Base-by-base conservation (phyloP, 37 sponge, comb jelly and placozoan species). In the Corticium candelabrum region DNA sequence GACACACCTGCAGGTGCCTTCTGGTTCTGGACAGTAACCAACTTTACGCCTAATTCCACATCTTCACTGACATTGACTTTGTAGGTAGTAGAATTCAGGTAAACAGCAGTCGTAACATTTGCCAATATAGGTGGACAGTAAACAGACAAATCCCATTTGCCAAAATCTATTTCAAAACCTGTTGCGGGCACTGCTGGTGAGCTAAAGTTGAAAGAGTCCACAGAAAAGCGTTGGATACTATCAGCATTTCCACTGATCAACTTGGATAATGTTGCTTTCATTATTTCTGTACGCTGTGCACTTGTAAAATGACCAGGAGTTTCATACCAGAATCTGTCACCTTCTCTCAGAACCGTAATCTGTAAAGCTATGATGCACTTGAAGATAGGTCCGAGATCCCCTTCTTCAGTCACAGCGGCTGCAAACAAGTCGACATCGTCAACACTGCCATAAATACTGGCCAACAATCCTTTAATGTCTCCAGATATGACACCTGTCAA, bases 61-160 rank as follows among this genome's bases (percentile, higher is more conserved):
- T 21, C 21, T 50, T 50, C 62, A 11, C 11, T 27, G 11, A 50
- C 15, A 21, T 21, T 50, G 62, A 21, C 62, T 11, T 50, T 50
- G 15, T 50, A 27, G 62, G 11, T 50, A 27, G 62, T 50, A 21
- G 15, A 11, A 21, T 50, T 50, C 15, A 50, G 62, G 21, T 27
- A 11, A 50, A 21, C 62, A 50, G 62, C 15, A 11, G 11, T 50
- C 21, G 15, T 50, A 11, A 21, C 15, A 11, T 50, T 21, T 27
- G 62, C 11, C n/a, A n/a, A n/a, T n/a, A n/a, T n/a, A 27, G 62
- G 62, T 50, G 62, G 62, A 21, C 62, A 50, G 21, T 50, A 50
- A 50, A 50, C 62, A 11, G 62, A 50, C 62, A 50, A 50, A 21
- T 50, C 62, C 62, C 62, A 50, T 50, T 50, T 50, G 62, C 62